phyloP scores from a whole-genome alignment of 2,888 invertebrate species.

The Torymus texanus region DNA sequence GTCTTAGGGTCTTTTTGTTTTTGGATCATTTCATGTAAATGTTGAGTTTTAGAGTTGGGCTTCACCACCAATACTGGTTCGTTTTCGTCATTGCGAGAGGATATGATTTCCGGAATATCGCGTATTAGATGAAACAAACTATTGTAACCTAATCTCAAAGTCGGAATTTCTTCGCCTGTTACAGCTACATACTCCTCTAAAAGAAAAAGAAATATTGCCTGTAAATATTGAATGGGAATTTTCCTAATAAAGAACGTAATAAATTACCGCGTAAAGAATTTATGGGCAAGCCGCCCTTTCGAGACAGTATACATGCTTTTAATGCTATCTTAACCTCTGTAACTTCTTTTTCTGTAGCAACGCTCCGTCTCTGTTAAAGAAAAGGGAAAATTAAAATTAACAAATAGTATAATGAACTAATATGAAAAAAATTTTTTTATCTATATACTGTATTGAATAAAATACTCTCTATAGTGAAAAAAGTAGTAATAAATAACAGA shows the following conservation, averaged over 20 bases:
- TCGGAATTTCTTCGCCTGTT: conserved; percentile 32
- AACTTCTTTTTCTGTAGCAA: neutral
- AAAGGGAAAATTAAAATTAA: no score
- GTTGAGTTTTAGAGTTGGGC: neutral
- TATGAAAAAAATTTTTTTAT: no score
- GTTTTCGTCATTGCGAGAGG: neutral
- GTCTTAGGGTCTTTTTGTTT: conserved; percentile 28
- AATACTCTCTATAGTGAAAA: no score
- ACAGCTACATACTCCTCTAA: conserved; percentile 15
- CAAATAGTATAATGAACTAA: no score
- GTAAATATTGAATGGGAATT: neutral
- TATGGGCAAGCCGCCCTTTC: conserved; percentile 11
- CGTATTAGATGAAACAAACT: conserved; percentile 21
- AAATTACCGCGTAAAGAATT: conserved; percentile 4
- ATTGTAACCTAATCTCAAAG: conserved; percentile 25
- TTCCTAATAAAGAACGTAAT: no score
- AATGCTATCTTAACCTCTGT: neutral
- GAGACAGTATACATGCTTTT: conserved; percentile 15
- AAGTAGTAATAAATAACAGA: no score
- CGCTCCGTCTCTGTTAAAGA: no score
- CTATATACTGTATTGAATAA: no score
- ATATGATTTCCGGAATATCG: conserved; percentile 34
- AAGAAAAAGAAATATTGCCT: neutral
- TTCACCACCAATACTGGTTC: conserved; percentile 14
- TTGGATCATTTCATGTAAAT: conserved; percentile 17